Percentiles rank a stretch among this genome's conserved stretches.
These are phyloP conservation scores for Neosilurus mollespiculum DNA, from an alignment of 2,797 vertebrate genomes.

Conservation along the genomic window DNA sequence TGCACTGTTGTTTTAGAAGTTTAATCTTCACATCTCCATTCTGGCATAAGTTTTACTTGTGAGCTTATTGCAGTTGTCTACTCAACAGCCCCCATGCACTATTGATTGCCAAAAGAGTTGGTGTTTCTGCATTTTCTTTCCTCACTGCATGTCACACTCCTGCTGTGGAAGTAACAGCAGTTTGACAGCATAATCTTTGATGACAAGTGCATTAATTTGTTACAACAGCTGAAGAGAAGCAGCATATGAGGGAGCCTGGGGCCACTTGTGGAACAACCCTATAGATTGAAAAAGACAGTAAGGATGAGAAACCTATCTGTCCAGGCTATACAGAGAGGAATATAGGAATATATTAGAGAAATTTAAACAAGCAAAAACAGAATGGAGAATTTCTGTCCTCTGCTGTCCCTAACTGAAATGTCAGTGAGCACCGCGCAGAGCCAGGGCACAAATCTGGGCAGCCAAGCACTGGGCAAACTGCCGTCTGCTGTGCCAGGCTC, in stretches of 20 bases:
- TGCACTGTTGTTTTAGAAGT: neutral
- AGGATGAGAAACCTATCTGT: neutral
- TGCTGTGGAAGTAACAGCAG: conserved; percentile 40
- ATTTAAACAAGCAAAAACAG: conserved; percentile 3
- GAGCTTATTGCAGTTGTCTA: neutral
- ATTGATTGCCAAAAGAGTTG: conserved; percentile 47
- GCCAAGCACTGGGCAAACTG: conserved; percentile 11
- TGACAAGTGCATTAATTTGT: conserved; percentile 62
- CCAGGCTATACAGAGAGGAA: conserved; percentile 1
- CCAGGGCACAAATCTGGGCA: conserved; percentile 41
- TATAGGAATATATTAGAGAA: neutral
- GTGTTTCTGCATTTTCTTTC: conserved; percentile 48
- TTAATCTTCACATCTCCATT: neutral
- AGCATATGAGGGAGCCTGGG: conserved; percentile 57
- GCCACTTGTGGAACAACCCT: conserved; percentile 51
- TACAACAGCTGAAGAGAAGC: conserved; percentile 52
- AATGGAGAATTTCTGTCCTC: conserved; percentile 14
- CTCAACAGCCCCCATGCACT: conserved; percentile 33
- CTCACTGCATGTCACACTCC: conserved; percentile 41
- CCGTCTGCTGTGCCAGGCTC: conserved; percentile 14
- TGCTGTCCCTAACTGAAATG: conserved; percentile 47
- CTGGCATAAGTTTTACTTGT: neutral
- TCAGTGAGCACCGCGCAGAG: conserved; percentile 55
- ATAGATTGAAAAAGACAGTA: conserved; percentile 32
- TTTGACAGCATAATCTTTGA: conserved; percentile 51